phyloP scores from a whole-genome alignment of 2,797 vertebrate species.

The Eremophila alpestris region DNA sequence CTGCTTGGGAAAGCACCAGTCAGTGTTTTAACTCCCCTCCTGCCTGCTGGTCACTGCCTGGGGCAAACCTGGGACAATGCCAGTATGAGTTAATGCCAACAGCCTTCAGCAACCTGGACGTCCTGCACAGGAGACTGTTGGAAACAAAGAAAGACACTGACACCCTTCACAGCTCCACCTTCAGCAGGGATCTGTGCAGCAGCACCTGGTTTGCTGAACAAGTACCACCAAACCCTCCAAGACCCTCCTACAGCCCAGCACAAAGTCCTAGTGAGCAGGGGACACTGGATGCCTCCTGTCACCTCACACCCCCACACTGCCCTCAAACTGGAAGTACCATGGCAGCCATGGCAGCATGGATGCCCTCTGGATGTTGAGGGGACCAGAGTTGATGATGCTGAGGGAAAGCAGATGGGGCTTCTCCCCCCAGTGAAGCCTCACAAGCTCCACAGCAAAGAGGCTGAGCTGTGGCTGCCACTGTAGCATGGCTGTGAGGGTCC shows the following conservation, averaged over 20 bases:
- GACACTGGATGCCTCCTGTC: not conserved
- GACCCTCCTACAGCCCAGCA: not conserved
- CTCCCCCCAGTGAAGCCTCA: rapidly evolving
- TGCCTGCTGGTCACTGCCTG: not conserved
- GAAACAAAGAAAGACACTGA: rapidly evolving
- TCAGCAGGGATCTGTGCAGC: not conserved
- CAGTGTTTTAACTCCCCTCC: not conserved
- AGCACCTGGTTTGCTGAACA: not conserved
- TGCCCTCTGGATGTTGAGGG: rapidly evolving
- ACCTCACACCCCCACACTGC: not conserved
- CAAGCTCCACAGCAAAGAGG: not conserved
- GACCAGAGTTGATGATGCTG: not conserved
- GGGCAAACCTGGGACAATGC: not conserved
- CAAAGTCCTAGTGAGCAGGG: rapidly evolving
- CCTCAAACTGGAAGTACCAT: rapidly evolving
- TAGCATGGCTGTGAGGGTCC: not conserved
- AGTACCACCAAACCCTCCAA: not conserved
- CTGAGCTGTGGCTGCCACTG: not conserved
- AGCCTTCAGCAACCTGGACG: not conserved
- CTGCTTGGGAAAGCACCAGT: not conserved
- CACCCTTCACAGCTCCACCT: not conserved
- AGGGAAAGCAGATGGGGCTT: rapidly evolving
- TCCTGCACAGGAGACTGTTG: not conserved
- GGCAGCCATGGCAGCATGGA: not conserved
- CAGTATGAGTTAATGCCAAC: not conserved